Evolutionary conservation across 2,113 vertebrate species (phyloP).

Genomic region (Hippoglossus stenolepis): DNA sequence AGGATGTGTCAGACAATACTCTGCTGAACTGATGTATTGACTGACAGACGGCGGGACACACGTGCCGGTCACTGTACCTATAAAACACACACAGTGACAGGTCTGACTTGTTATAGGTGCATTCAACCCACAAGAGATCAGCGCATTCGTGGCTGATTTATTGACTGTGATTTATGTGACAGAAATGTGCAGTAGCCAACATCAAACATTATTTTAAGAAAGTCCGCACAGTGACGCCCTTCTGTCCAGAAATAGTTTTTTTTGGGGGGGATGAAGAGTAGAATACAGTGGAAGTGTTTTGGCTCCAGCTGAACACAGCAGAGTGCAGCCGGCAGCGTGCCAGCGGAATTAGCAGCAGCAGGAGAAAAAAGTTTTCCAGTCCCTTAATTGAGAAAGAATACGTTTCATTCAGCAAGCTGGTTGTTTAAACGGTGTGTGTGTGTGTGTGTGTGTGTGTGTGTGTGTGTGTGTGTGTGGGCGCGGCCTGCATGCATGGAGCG

Average conservation of each 20-base stretch:
- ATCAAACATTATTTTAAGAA: background rate
- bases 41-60: background rate
- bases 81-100: background rate
- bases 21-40: background rate
- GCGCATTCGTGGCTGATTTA: constrained; percentile 1
- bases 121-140: background rate
- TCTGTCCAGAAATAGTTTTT: background rate
- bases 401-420: constrained; percentile 67
- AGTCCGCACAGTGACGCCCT: background rate
- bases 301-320: constrained; percentile 50
- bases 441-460: constrained; percentile 51
- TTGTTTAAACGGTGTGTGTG: constrained; percentile 60
- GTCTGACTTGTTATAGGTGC: background rate
- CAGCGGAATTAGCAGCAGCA: constrained; percentile 61
- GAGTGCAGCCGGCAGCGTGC: constrained; percentile 44
- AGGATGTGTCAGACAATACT: background rate
- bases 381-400: constrained; percentile 73
- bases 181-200: background rate
- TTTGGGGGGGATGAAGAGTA: background rate
- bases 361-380: constrained; percentile 55
- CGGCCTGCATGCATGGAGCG: constrained; percentile 37
- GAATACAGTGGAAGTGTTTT: constrained; percentile 38
- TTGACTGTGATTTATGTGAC: constrained; percentile 24
- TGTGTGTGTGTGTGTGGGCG: constrained; percentile 54
- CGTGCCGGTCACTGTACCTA: background rate